phyloP scores from a whole-genome alignment of 2,888 invertebrate species.

The Leptinotarsa rubiginosa region DNA sequence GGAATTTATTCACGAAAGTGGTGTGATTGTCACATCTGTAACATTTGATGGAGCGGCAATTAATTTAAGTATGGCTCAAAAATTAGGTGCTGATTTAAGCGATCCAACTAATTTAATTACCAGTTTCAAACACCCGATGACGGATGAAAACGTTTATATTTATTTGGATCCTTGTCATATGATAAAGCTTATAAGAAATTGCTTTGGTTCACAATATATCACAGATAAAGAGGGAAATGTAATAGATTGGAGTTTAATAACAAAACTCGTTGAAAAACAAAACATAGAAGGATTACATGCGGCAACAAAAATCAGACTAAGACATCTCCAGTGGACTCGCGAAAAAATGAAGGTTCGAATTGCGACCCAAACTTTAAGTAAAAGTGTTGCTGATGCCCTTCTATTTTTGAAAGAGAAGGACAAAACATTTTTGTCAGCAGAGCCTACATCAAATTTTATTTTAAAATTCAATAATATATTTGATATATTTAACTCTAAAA shows the following conservation, averaged over 20 bases:
- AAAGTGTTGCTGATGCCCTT: conserved; percentile 19
- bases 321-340: neutral
- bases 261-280: conserved; percentile 5
- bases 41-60: conserved; percentile 41
- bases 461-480: too few relatives aligned
- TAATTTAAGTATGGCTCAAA: conserved; percentile 37
- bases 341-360: conserved; percentile 11
- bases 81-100: conserved; percentile 30
- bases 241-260: conserved; percentile 9
- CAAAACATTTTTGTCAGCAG: neutral
- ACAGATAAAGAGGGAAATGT: neutral
- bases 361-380: conserved; percentile 11
- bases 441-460: too few relatives aligned
- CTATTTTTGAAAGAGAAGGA: conserved; percentile 9
- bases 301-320: conserved; percentile 11
- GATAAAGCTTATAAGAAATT: conserved; percentile 16
- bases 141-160: neutral
- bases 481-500: too few relatives aligned
- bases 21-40: conserved; percentile 32
- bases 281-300: conserved; percentile 2
- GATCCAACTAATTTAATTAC: conserved; percentile 21
- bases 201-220: conserved; percentile 8
- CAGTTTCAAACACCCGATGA: conserved; percentile 28
- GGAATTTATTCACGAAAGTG: conserved; percentile 2
- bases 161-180: conserved; percentile 20